Percentiles rank a stretch among this genome's conserved stretches.
Conservation (phyloP, 2,888 invertebrate species). For the Drosophila anomalata region DNA sequence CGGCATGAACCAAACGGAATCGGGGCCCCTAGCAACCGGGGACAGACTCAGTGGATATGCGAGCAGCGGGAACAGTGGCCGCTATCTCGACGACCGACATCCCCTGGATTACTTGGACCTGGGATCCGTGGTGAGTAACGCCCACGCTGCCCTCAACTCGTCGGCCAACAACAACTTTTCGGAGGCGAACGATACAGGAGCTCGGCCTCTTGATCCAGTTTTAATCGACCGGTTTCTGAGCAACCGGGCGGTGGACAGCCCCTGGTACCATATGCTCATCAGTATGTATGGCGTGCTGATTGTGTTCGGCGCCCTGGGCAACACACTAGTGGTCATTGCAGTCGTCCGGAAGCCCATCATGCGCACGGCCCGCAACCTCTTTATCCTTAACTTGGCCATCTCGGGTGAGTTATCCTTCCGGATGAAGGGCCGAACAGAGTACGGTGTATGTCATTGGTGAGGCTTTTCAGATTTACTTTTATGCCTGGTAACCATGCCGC, state of each 20-base stretch:
- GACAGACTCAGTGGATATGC: constrained; percentile 49
- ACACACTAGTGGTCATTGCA: constrained; percentile 91
- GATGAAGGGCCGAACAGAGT: not conserved
- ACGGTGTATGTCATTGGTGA: constrained; percentile 5
- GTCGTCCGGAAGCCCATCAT: constrained; percentile 93
- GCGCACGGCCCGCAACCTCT: constrained; percentile 96
- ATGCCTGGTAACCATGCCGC: constrained; percentile 95
- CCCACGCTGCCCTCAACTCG: constrained; percentile 14
- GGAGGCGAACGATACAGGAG: constrained; percentile 39
- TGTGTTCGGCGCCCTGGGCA: constrained; percentile 92
- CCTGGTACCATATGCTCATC: constrained; percentile 88
- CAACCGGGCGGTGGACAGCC: constrained; percentile 89
- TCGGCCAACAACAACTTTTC: constrained; percentile 31
- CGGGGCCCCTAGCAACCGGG: constrained; percentile 43
- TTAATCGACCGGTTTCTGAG: constrained; percentile 86
- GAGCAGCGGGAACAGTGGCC: constrained; percentile 42
- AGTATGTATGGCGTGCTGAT: constrained; percentile 90
- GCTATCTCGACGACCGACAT: constrained; percentile 33
- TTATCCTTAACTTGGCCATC: constrained; percentile 95
- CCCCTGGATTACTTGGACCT: constrained; percentile 57
- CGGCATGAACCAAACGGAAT: constrained; percentile 69
- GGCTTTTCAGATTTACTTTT: constrained; percentile 88
- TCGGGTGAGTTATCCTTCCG: constrained; percentile 83
- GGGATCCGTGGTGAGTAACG: constrained; percentile 15
- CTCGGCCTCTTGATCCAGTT: constrained; percentile 63